Percentiles rank a stretch among this genome's conserved stretches.
phyloP scores from a whole-genome alignment of 2,797 vertebrate species.

The Fratercula arctica region DNA sequence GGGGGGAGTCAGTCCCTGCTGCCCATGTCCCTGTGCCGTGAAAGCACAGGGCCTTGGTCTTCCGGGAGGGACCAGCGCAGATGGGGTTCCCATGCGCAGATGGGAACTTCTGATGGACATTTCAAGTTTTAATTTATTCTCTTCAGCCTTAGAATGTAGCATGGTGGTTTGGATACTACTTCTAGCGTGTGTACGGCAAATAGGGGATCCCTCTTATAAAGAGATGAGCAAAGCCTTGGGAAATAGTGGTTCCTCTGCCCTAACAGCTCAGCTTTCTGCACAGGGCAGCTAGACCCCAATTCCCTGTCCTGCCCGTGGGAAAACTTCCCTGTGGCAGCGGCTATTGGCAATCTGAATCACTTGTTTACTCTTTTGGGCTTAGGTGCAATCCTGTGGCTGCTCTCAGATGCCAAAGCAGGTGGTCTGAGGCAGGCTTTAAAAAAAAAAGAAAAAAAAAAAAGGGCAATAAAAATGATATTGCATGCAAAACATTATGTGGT shows the following conservation, averaged over 20 bases:
- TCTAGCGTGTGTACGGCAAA: fast-evolving
- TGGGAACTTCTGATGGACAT: fast-evolving
- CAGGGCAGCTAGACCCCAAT: background rate
- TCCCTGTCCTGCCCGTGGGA: fast-evolving
- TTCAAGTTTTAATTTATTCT: background rate
- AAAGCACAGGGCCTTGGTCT: background rate
- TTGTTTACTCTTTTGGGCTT: background rate
- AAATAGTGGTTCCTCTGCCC: background rate
- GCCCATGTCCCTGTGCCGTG: fast-evolving
- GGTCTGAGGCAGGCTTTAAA: background rate
- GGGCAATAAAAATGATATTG: background rate
- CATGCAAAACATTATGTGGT: background rate
- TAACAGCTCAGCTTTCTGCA: background rate
- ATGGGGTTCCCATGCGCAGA: too few relatives aligned
- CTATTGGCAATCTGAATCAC: background rate
- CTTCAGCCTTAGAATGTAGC: background rate
- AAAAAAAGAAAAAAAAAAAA: background rate
- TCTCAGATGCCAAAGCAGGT: background rate
- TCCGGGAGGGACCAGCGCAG: too few relatives aligned
- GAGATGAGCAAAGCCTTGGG: background rate
- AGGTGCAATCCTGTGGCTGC: background rate
- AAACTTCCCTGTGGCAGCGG: background rate
- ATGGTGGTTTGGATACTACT: background rate
- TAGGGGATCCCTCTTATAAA: background rate
- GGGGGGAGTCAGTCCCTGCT: background rate